phyloP scores from a whole-genome alignment of 2,113 vertebrate species.

The Oophaga pumilio region DNA sequence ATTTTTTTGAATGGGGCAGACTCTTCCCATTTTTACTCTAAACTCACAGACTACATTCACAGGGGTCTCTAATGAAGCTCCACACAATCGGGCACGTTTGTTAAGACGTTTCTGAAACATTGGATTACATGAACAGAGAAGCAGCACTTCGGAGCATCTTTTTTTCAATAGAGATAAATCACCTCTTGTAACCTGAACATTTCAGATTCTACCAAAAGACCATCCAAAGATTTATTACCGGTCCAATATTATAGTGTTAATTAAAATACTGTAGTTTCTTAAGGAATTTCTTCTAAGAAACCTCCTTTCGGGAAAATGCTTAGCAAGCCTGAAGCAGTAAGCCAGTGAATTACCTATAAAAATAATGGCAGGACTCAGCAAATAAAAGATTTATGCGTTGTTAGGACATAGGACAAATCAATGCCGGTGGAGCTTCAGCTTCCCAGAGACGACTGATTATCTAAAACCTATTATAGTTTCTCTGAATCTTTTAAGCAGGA shows the following conservation, averaged over 20 bases:
- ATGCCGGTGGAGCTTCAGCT: background rate
- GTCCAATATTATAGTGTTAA: background rate
- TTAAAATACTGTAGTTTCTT: background rate
- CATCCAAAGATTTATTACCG: background rate
- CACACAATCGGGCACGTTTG: background rate
- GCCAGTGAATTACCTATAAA: background rate
- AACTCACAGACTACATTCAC: background rate
- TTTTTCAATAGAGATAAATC: background rate
- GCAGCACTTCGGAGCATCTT: background rate
- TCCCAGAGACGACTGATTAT: background rate
- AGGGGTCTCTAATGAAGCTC: background rate
- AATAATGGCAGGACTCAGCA: background rate
- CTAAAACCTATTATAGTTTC: background rate
- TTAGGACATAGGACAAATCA: background rate
- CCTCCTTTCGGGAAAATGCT: background rate
- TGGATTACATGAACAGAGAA: background rate
- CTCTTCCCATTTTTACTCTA: background rate
- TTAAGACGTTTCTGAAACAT: background rate
- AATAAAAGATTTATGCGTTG: slow-evolving; percentile 13
- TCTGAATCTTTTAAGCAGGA: background rate
- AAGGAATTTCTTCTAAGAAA: background rate
- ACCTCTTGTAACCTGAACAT: too few relatives aligned
- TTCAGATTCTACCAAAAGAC: background rate
- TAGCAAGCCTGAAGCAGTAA: background rate
- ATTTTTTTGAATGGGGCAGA: background rate